Base-by-base conservation (phyloP, 64 coral and sea anemone species). In the Actinia tenebrosa region DNA sequence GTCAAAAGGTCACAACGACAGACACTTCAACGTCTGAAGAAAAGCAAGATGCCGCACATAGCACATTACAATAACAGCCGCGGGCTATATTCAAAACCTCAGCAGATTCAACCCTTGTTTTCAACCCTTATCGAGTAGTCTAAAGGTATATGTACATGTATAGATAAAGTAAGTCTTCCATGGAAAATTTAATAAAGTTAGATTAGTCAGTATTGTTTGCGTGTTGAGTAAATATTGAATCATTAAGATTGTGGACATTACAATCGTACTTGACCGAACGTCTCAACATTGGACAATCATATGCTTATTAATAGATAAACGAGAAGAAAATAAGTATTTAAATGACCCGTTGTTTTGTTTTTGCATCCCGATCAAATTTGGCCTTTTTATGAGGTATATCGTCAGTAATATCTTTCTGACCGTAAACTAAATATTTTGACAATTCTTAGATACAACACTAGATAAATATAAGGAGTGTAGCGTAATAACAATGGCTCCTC, bases 391-490 rank as follows among this genome's bases (percentile, higher is more conserved):
- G 11, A 27, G 69, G 25, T 13, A 75, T 16, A 30, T 75, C 69
- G 25, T 30, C 11, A 5, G 5, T 66, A 30, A 10, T 30, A 75
- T 75, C n/a, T 75, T 75, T 75, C 25, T 9, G 69, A 26, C 69
- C 23, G 69, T 18, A 42, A 75, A 42, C n/a, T 75, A 75, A 75
- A 75, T 75, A 75, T 75, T 75, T 75, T 42, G 69, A 75, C 69
- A 75, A 75, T 42, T 11, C 10, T 37, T 75, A 75, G 69, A 75
- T 75, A 75, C 69, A 75, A 75, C 23, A 75, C 69, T 75, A 75
- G 69, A 75, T 75, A 75, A 75, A 75, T 30, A 75, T 18, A 11
- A 75, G n/a, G 69, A 30, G 69, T 14, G 14, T 0, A 66, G 23
- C 69, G 7, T 42, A 75, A 10, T 75, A 30, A 75, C n/a, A 25